phyloP scores from a whole-genome alignment of 2,797 vertebrate species.

The Lindbergichthys nudifrons region DNA sequence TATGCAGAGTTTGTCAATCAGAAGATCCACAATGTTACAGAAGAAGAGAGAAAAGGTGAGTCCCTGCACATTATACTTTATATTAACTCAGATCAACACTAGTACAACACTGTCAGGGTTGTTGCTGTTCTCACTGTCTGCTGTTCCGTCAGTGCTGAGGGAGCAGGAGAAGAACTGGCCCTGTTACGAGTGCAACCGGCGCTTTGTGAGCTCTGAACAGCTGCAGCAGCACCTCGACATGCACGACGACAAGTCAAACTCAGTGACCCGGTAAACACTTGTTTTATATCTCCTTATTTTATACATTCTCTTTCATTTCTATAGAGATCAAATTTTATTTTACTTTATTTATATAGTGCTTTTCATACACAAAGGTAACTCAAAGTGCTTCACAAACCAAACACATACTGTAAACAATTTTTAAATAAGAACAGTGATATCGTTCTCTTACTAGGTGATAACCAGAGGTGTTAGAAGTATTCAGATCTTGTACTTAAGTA shows the following conservation, averaged over 20 bases:
- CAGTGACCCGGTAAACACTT: constrained; percentile 88
- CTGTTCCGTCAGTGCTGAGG: constrained; percentile 86
- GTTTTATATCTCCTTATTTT: neutral
- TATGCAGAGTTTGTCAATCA: constrained; percentile 97
- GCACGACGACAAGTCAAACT: constrained; percentile 96
- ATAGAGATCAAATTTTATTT: neutral
- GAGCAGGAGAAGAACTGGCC: constrained; percentile 99
- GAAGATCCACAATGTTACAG: constrained; percentile 96
- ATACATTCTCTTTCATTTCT: neutral
- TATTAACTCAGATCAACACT: neutral
- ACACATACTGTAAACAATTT: too few relatives aligned
- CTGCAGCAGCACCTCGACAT: constrained; percentile 98
- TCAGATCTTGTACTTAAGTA: too few relatives aligned
- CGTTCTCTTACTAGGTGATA: too few relatives aligned
- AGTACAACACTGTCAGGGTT: too few relatives aligned
- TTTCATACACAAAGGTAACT: too few relatives aligned
- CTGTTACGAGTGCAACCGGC: constrained; percentile 96
- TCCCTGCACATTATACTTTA: neutral
- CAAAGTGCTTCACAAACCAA: too few relatives aligned
- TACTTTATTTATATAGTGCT: too few relatives aligned
- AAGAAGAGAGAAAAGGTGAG: constrained; percentile 96
- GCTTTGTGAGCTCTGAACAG: constrained; percentile 97
- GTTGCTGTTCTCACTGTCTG: neutral
- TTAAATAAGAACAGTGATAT: too few relatives aligned
- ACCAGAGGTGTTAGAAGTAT: too few relatives aligned